These are phyloP conservation scores for Ectropis crepuscularia DNA, from an alignment of 2,888 invertebrate species.

Conservation along the genomic window DNA sequence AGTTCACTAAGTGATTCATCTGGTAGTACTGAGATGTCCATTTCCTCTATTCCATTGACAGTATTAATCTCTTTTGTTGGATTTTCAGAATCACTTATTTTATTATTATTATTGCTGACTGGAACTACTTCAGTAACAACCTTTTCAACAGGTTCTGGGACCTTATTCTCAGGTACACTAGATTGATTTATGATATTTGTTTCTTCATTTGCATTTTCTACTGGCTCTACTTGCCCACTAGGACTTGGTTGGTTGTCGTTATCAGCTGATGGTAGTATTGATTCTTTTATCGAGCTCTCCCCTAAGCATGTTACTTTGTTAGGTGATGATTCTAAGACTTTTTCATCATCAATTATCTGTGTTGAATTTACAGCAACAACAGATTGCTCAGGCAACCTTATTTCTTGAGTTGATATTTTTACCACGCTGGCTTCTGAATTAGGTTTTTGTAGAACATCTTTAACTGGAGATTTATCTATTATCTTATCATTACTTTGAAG, in stretches of 20 bases:
- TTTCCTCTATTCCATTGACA: constrained; percentile 2
- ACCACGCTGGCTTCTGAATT: constrained; percentile 2
- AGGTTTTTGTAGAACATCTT: constrained; percentile 25
- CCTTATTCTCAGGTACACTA: constrained; percentile 8
- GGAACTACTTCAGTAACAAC: constrained; percentile 22
- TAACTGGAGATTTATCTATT: constrained; percentile 18
- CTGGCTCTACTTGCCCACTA: background rate
- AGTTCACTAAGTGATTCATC: constrained; percentile 46
- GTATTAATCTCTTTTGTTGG: background rate
- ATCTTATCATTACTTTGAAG: background rate
- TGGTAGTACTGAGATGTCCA: background rate
- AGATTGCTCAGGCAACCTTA: constrained; percentile 10
- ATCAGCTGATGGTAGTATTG: background rate
- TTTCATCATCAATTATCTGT: background rate
- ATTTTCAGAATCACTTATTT: constrained; percentile 14
- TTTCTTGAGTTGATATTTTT: constrained; percentile 6
- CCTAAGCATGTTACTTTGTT: background rate
- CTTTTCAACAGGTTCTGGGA: constrained; percentile 13
- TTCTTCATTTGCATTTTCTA: constrained; percentile 11
- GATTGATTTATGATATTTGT: constrained; percentile 7
- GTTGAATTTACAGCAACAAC: background rate
- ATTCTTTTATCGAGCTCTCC: background rate
- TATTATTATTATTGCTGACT: constrained; percentile 4
- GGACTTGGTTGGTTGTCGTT: background rate
- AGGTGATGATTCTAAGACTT: background rate